A percentile compares a stretch with the other conserved stretches of the same genome.
phyloP scores from a whole-genome alignment of 2,888 invertebrate species.

The Dilophus febrilis region DNA sequence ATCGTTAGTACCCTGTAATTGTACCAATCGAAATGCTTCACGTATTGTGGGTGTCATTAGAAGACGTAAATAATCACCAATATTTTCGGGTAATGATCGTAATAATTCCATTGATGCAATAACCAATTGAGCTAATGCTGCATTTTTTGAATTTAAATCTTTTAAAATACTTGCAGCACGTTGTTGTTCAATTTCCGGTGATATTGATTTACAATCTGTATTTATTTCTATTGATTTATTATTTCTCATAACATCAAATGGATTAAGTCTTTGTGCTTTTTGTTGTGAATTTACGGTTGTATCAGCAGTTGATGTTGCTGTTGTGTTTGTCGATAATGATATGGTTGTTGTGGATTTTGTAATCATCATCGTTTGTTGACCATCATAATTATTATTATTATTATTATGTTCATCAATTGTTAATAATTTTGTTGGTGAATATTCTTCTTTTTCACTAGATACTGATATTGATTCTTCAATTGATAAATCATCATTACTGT shows the following conservation, averaged over 20 bases:
- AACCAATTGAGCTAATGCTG: conserved; percentile 71
- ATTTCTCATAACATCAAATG: conserved; percentile 4
- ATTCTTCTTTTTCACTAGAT: background rate
- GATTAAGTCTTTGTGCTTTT: conserved; percentile 1
- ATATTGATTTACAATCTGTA: conserved; percentile 39
- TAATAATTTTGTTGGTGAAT: background rate
- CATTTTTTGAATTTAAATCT: conserved; percentile 73
- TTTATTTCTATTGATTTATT: background rate
- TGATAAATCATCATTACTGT: conserved; percentile 9
- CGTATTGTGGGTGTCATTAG: conserved; percentile 30
- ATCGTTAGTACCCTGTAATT: conserved; percentile 27
- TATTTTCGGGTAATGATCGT: conserved; percentile 41
- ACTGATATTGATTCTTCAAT: background rate
- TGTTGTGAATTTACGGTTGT: background rate
- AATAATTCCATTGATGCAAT: conserved; percentile 69
- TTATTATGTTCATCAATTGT: background rate
- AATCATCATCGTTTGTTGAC: background rate
- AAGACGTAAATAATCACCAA: conserved; percentile 33
- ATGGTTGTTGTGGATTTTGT: background rate
- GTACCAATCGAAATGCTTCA: conserved; percentile 29
- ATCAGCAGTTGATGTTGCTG: background rate
- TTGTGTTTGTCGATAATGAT: background rate
- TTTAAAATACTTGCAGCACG: conserved; percentile 65
- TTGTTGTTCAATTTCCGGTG: conserved; percentile 71
- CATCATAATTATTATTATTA: background rate